phyloP scores from a whole-genome alignment of 92 coral and sea anemone genomes.

The Phymanthus crucifer region DNA sequence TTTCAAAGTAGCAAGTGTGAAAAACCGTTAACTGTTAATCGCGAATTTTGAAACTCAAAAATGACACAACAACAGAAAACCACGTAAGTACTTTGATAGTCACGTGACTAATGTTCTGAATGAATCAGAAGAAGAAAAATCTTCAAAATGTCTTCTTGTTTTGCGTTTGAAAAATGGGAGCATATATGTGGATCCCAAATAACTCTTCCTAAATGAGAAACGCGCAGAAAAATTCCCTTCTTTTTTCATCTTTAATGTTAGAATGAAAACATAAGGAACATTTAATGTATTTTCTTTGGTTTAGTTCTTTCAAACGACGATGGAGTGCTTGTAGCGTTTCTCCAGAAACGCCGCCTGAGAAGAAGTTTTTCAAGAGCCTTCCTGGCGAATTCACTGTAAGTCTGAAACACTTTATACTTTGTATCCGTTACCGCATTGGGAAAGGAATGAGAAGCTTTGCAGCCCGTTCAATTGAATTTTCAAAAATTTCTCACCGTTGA shows the following conservation, averaged over 20 bases:
- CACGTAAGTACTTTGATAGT: constrained; percentile 10
- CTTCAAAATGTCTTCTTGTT: background rate
- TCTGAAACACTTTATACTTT: background rate
- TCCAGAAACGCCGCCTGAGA: constrained; percentile 26
- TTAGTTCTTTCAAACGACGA: constrained; percentile 22
- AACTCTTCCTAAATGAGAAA: no score
- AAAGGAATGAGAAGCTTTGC: no score
- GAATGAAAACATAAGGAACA: background rate
- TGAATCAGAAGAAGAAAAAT: background rate
- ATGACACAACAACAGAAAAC: constrained; percentile 16
- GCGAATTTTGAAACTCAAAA: constrained; percentile 7
- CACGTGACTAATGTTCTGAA: constrained; percentile 5
- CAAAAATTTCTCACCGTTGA: no score
- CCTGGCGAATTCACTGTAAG: constrained; percentile 23
- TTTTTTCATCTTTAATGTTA: background rate
- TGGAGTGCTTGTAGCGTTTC: background rate
- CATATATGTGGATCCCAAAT: background rate
- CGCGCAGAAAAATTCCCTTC: background rate
- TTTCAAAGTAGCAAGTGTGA: constrained; percentile 9
- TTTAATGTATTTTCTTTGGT: constrained; percentile 11
- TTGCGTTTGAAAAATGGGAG: background rate
- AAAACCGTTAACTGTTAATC: constrained; percentile 5
- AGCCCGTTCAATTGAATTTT: background rate
- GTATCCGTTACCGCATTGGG: no score
- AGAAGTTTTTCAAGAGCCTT: constrained; percentile 10